phyloP scores from a whole-genome alignment of 2,797 vertebrate genomes.

The Brotula barbata region DNA sequence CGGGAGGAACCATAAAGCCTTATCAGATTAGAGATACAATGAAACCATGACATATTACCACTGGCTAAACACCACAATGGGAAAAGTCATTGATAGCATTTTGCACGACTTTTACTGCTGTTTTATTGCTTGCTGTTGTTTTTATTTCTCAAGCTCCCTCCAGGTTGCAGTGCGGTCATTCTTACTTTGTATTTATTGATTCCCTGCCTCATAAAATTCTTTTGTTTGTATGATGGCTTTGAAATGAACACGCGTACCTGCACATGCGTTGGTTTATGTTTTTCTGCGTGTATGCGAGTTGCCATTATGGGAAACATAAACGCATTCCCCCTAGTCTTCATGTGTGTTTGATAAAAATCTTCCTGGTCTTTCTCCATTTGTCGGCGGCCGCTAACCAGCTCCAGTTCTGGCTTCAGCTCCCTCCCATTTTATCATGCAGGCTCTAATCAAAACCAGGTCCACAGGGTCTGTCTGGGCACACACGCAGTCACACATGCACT shows the following conservation, averaged over 20 bases:
- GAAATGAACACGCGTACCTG: constrained; percentile 51
- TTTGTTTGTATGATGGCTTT: constrained; percentile 57
- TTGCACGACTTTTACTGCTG: constrained; percentile 62
- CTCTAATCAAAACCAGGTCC: constrained; percentile 74
- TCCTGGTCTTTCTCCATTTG: constrained; percentile 71
- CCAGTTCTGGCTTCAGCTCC: constrained; percentile 73
- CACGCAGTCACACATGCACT: constrained; percentile 25
- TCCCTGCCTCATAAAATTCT: constrained; percentile 22
- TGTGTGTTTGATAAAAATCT: constrained; percentile 78
- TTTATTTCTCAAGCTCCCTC: constrained; percentile 49
- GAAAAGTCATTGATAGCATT: constrained; percentile 60
- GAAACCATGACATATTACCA: constrained; percentile 73
- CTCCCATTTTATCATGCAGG: constrained; percentile 74
- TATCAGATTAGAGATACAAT: constrained; percentile 75
- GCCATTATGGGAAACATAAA: constrained; percentile 69
- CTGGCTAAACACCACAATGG: constrained; percentile 65
- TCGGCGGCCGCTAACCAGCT: constrained; percentile 74
- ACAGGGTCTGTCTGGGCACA: constrained; percentile 35
- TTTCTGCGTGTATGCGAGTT: constrained; percentile 50
- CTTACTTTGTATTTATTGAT: constrained; percentile 43
- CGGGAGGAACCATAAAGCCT: constrained; percentile 68
- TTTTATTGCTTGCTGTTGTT: constrained; percentile 64
- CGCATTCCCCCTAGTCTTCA: constrained; percentile 58
- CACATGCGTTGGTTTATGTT: constrained; percentile 50
- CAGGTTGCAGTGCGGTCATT: constrained; percentile 24